Percentiles rank a stretch among this genome's conserved stretches.
Conservation (phyloP, 2,797 vertebrate genomes). For the Mormyrops attenuatus region DNA sequence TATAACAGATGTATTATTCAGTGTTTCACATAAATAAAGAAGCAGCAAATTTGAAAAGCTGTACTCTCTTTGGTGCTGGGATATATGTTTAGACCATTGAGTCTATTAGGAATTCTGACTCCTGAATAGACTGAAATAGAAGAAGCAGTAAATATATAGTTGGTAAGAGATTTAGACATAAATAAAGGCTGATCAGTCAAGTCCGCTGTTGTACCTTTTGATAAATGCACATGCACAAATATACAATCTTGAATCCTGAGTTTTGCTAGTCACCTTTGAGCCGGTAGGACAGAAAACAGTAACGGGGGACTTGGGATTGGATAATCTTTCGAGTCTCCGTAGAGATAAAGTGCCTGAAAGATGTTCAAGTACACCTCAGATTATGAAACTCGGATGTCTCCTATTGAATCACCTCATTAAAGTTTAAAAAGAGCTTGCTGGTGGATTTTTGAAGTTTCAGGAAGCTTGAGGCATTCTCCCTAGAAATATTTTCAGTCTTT, state of each 20-base stretch:
- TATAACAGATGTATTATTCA: not conserved
- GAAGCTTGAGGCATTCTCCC: not conserved
- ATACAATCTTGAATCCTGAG: not conserved
- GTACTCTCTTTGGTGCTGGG: not conserved
- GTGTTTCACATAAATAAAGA: not conserved
- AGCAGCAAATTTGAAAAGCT: not conserved
- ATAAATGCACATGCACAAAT: not conserved
- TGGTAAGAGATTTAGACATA: not conserved
- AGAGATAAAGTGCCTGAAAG: not conserved
- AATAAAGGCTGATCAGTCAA: not conserved
- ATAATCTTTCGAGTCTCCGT: not conserved
- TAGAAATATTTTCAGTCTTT: not conserved
- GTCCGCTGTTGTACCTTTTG: not conserved
- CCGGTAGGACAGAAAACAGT: not conserved
- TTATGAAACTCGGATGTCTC: not conserved
- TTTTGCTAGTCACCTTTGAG: not conserved
- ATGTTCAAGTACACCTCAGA: not conserved
- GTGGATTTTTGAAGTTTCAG: not conserved
- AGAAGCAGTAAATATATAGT: not conserved
- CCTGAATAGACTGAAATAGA: not conserved
- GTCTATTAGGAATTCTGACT: not conserved
- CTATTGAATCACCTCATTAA: not conserved
- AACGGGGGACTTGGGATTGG: not conserved
- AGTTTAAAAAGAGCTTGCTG: not conserved
- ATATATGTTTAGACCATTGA: not conserved